phyloP scores from a whole-genome alignment of 1,140 invertebrate genomes.

The Idris sp. region DNA sequence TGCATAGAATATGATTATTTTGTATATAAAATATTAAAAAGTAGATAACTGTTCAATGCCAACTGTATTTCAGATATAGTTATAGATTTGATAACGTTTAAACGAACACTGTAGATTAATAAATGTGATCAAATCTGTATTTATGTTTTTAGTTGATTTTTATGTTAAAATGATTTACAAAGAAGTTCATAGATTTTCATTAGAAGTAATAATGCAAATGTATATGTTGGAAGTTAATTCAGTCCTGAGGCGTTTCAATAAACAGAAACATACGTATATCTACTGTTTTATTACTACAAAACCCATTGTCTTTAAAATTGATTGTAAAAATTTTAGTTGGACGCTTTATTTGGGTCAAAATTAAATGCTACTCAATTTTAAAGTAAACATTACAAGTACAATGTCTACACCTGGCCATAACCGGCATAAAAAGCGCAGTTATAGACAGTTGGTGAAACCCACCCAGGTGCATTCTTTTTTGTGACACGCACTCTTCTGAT shows the following conservation, averaged over 20 bases:
- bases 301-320: too few relatives aligned
- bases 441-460: conserved; percentile 47
- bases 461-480: conserved; percentile 51
- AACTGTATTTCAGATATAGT: too few relatives aligned
- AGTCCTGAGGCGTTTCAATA: conserved; percentile 11
- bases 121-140: background rate
- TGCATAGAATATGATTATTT: too few relatives aligned
- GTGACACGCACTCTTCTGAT: conserved; percentile 48
- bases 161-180: background rate
- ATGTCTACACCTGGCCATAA: conserved; percentile 52
- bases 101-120: too few relatives aligned
- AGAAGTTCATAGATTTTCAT: conserved; percentile 13
- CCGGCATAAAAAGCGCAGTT: conserved; percentile 45
- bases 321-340: background rate
- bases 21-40: too few relatives aligned
- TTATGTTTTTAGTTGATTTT: too few relatives aligned
- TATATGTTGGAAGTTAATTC: conserved; percentile 25
- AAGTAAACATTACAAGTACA: conserved; percentile 36
- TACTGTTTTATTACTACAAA: too few relatives aligned
- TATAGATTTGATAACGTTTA: too few relatives aligned
- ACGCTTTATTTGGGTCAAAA: too few relatives aligned
- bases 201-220: conserved; percentile 22
- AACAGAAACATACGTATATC: too few relatives aligned
- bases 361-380: background rate
- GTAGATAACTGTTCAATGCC: too few relatives aligned